A percentile compares a stretch with the other conserved stretches of the same genome.
These are phyloP conservation scores for Isichthys henryi DNA, from an alignment of 2,113 vertebrate species.

Conservation along the genomic window DNA sequence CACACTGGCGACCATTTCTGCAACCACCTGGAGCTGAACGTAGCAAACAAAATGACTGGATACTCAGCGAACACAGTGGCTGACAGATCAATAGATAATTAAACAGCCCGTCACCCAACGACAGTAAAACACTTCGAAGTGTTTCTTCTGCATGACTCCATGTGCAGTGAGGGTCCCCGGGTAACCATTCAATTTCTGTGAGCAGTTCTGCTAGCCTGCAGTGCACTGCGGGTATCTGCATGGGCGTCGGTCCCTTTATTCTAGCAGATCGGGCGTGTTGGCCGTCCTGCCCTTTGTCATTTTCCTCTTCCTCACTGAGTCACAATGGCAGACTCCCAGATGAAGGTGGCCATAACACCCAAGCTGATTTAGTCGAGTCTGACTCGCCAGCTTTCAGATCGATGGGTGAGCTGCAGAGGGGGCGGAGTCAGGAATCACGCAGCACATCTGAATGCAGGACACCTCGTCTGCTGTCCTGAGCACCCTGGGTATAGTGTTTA, in stretches of 20 bases:
- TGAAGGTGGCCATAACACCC: not conserved
- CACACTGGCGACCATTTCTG: not conserved
- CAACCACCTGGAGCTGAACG: not conserved
- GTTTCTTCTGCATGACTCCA: not conserved
- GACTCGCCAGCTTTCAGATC: not conserved
- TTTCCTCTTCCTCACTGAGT: not conserved
- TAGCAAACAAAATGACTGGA: not conserved
- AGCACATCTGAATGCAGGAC: not conserved
- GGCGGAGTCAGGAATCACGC: not conserved
- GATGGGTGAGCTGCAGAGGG: not conserved
- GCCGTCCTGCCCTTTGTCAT: not conserved
- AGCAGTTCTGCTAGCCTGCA: not conserved
- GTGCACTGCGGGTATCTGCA: not conserved
- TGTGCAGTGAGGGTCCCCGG: not conserved
- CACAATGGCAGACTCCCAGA: not conserved
- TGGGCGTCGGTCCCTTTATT: not conserved
- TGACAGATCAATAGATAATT: not conserved
- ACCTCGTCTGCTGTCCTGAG: not conserved
- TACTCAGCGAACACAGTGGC: not conserved
- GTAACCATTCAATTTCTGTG: not conserved
- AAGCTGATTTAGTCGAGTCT: not conserved
- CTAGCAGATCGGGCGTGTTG: not conserved
- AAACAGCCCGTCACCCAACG: not conserved
- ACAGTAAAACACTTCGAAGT: not conserved
- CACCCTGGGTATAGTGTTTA: not conserved